Percentiles rank a stretch among this genome's conserved stretches.
These are phyloP conservation scores for Psettodes erumei DNA, from an alignment of 2,113 vertebrate genomes.

Conservation along the genomic window DNA sequence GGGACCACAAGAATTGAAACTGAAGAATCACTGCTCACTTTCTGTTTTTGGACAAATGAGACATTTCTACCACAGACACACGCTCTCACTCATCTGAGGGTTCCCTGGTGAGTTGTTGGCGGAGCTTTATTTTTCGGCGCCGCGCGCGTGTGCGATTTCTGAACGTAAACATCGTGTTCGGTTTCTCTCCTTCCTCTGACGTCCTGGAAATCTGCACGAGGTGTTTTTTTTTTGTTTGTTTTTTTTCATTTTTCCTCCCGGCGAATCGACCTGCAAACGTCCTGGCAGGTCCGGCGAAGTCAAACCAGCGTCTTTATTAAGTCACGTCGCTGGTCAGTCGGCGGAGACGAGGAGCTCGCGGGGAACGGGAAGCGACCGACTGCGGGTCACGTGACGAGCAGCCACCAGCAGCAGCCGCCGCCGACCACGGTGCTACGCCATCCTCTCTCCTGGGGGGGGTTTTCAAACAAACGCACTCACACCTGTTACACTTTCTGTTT, in stretches of 20 bases:
- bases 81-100: neutral
- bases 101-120: neutral
- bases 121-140: constrained; percentile 1
- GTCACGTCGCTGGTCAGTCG: too few species aligned
- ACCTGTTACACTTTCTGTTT: constrained; percentile 7
- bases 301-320: too few species aligned
- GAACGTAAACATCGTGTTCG: constrained; percentile 41
- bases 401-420: constrained; percentile 51
- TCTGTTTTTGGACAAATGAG: constrained; percentile 3
- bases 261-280: too few species aligned
- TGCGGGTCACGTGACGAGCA: too few species aligned
- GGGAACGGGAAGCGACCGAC: too few species aligned
- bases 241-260: neutral
- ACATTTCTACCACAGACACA: neutral
- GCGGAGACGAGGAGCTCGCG: too few species aligned
- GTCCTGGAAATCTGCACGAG: too few species aligned
- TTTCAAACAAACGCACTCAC: constrained; percentile 20
- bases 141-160: constrained; percentile 10
- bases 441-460: too few species aligned
- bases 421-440: constrained; percentile 26
- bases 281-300: too few species aligned
- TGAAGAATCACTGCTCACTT: neutral
- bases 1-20: constrained; percentile 30
- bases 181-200: neutral
- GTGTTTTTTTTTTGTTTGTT: neutral